Evolutionary conservation across 2,888 invertebrate genomes (phyloP).

Genomic region (Cerastis leucographa): DNA sequence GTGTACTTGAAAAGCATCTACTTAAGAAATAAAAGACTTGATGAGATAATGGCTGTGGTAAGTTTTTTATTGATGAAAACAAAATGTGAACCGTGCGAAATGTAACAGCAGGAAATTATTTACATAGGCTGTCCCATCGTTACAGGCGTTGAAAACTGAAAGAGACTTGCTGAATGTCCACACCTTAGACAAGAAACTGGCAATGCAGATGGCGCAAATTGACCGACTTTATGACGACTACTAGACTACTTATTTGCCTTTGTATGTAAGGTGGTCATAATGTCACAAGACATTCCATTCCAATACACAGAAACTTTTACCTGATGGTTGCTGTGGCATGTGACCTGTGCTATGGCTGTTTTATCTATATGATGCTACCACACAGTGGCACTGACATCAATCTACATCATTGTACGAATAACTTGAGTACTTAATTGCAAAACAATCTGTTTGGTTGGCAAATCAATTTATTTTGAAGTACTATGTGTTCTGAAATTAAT

Average conservation of each 20-base stretch:
- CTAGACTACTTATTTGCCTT: conserved; percentile 36
- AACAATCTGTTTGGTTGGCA: not conserved
- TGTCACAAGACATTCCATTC: not conserved
- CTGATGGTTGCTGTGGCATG: not conserved
- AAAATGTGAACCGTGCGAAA: no score
- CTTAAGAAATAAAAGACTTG: conserved; percentile 70
- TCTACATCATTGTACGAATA: not conserved
- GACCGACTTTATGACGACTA: conserved; percentile 69
- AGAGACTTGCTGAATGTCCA: conserved; percentile 72
- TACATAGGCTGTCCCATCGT: not conserved
- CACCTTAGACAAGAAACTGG: conserved; percentile 71
- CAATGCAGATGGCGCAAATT: conserved; percentile 68
- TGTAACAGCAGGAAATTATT: no score
- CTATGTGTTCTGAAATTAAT: not conserved
- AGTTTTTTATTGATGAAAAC: conserved; percentile 22
- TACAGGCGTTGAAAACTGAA: conserved; percentile 73
- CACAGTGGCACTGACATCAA: not conserved
- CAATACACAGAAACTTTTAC: not conserved
- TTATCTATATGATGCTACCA: not conserved
- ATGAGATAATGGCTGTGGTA: conserved; percentile 70
- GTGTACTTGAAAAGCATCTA: conserved; percentile 70
- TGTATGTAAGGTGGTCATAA: not conserved
- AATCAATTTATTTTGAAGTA: not conserved
- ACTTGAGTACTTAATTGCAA: not conserved
- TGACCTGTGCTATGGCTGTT: not conserved